Evolutionary conservation across 2,113 vertebrate species (phyloP).

Genomic region (Trachemys scripta): DNA sequence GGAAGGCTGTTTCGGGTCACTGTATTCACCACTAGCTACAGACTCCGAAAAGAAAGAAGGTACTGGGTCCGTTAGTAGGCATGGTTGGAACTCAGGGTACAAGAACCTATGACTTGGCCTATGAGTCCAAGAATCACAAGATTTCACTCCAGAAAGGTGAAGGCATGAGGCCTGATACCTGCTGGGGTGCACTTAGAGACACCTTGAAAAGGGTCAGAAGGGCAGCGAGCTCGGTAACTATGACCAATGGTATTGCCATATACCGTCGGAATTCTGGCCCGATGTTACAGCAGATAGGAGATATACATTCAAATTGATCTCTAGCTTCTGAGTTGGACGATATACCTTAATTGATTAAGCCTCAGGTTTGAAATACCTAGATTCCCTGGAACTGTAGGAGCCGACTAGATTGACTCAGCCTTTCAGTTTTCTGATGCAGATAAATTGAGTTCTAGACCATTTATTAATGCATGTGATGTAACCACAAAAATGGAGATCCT

Average conservation of each 20-base stretch:
- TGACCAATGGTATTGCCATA: fast-evolving
- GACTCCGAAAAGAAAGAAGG: not conserved
- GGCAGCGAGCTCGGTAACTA: not conserved
- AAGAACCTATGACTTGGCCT: not conserved
- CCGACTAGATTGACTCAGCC: not conserved
- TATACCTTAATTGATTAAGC: not conserved
- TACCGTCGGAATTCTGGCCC: not conserved
- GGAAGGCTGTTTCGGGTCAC: not conserved
- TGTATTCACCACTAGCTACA: not conserved
- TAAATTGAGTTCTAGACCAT: not conserved
- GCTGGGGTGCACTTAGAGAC: not conserved
- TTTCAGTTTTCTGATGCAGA: conserved; percentile 3
- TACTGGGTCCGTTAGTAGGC: not conserved
- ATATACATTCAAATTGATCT: not conserved
- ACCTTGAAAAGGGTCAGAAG: not conserved
- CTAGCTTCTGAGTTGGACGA: not conserved
- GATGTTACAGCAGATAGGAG: not conserved
- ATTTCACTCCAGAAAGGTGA: not conserved
- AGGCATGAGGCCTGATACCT: not conserved
- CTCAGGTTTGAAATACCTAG: not conserved
- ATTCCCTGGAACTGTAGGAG: not conserved
- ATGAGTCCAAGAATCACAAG: not conserved
- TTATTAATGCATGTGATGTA: not conserved
- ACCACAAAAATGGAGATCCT: not conserved
- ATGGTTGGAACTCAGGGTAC: not conserved